These are phyloP conservation scores for Procambarus virginalis DNA, from an alignment of 1,140 invertebrate species.

Conservation along the genomic window DNA sequence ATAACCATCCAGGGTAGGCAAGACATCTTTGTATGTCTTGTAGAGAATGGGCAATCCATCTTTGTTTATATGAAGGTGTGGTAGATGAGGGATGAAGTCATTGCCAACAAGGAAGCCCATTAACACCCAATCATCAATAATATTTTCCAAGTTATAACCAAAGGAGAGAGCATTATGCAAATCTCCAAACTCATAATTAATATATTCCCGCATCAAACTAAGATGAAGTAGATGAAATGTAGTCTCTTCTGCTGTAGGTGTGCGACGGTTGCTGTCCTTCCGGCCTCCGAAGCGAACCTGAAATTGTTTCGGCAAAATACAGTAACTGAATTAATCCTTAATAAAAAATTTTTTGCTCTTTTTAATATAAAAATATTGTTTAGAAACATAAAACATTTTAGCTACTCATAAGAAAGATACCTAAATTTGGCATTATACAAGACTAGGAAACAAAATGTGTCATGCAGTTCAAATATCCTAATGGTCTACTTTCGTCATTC, in stretches of 20 bases:
- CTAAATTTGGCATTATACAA: too few species aligned
- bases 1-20: slow-evolving; percentile 92
- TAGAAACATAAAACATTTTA: too few species aligned
- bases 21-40: slow-evolving; percentile 88
- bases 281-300: slow-evolving; percentile 75
- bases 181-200: slow-evolving; percentile 91
- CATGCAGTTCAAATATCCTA: too few species aligned
- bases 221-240: slow-evolving; percentile 95
- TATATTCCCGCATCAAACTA: slow-evolving; percentile 92
- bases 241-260: slow-evolving; percentile 86
- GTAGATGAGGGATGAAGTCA: slow-evolving; percentile 96
- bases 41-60: slow-evolving; percentile 91
- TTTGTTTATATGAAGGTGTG: slow-evolving; percentile 93
- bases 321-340: too few species aligned
- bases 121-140: slow-evolving; percentile 72
- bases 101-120: slow-evolving; percentile 97
- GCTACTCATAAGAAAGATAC: too few species aligned
- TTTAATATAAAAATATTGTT: too few species aligned
- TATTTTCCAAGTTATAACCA: slow-evolving; percentile 82
- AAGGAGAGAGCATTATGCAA: slow-evolving; percentile 83
- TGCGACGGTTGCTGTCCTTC: slow-evolving; percentile 69
- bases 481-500: too few species aligned
- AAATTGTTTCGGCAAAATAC: slow-evolving; percentile 45
- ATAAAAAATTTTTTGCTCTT: too few species aligned
- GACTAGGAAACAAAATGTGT: too few species aligned